These are phyloP conservation scores for Heptranchias perlo DNA, from an alignment of 2,113 vertebrate genomes.

Conservation along the genomic window DNA sequence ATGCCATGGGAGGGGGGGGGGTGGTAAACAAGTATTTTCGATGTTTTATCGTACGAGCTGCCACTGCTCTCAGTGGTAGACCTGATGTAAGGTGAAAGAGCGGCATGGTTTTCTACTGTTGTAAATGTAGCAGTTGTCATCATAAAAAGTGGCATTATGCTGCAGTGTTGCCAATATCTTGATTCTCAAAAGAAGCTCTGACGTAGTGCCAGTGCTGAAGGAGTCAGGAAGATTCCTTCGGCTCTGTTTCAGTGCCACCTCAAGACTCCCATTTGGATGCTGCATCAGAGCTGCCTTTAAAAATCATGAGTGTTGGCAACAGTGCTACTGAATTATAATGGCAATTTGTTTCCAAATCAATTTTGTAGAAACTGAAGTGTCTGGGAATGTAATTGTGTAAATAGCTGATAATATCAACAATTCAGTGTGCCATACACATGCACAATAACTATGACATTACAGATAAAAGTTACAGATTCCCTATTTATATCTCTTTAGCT, in stretches of 20 bases:
- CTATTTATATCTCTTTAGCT: not conserved
- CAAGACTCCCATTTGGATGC: not conserved
- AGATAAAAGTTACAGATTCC: not conserved
- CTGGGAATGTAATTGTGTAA: slow-evolving; percentile 9
- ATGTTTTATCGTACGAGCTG: not conserved
- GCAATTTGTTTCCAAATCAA: not conserved
- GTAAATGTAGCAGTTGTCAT: not conserved
- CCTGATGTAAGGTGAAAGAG: not conserved
- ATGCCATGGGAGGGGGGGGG: not conserved
- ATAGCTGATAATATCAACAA: not conserved
- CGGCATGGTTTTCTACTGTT: not conserved
- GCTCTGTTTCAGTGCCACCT: not conserved
- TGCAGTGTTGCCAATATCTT: not conserved
- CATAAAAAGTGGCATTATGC: not conserved
- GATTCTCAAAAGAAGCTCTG: not conserved
- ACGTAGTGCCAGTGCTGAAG: not conserved
- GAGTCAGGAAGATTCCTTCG: not conserved
- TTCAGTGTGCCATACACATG: not conserved
- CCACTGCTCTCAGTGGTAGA: too few relatives aligned
- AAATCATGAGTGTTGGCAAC: not conserved
- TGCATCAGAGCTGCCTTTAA: not conserved
- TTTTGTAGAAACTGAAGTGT: not conserved
- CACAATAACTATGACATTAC: not conserved
- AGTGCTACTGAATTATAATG: not conserved
- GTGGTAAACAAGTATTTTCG: not conserved